Evolutionary conservation across 2,888 invertebrate species (phyloP), one percentile per base, ranked within the genome.

Genomic region (Trissolcus brochymenae): DNA sequence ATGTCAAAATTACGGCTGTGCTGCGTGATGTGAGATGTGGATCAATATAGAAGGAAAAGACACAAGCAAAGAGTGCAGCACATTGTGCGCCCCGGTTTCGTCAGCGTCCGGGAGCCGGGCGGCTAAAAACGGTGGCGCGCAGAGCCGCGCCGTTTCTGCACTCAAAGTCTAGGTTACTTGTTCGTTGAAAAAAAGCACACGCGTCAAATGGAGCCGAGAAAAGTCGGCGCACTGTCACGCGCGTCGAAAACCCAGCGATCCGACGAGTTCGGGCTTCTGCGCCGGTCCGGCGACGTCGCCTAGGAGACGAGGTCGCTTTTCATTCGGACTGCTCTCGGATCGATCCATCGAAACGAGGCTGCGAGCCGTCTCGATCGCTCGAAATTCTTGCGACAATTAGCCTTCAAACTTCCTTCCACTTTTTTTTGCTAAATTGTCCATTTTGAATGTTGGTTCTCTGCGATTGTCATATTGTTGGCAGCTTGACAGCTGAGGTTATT

Each of bases 291-390:
- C 93, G 91, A 84, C 92, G 91, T 78, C 94, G 90, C 84, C 93
- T 90, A 86, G 92, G 92, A 91, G 94, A 94, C 94, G 94, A 93
- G 90, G 92, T 92, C 90, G 92, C 92, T 78, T 79, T 92, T 90
- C 81, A 91, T 73, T 92, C 90, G 82, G 92, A 92, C 78, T 91
- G 90, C 84, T 67, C 76, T 59, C 53, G 76, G 79, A 81, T 82
- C 82, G 82, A 82, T 82, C 53, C 70, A 74, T 79, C 78, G 76
- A 75, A 78, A 51, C 62, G 65, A 21, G 53, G 55, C 55, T 53
- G 62, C 51, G 46, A 59, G 25, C 11, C 21, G 29, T 14, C 60
- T 72, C 72, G 72, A 72, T 57, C 40, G 53, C 65, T 73, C 73
- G 73, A 73, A 65, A 55, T 51, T 51, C n/a, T 43, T 43, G 51